Evolutionary conservation across 2,888 invertebrate genomes (phyloP), one percentile per base, ranked within the genome.

Genomic region (Bimastos eiseni): DNA sequence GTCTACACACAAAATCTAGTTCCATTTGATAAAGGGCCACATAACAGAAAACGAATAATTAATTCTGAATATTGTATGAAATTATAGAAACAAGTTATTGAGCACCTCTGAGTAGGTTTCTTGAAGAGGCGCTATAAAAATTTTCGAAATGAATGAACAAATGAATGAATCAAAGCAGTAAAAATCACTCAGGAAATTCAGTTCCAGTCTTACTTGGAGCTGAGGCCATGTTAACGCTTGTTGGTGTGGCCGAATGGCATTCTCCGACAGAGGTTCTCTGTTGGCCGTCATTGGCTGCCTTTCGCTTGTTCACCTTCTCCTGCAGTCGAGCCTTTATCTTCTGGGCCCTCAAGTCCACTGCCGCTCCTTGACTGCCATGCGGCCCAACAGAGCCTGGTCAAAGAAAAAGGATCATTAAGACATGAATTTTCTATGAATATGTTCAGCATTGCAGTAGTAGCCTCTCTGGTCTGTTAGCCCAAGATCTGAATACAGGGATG

Each of bases 281-380:
- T 21, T 86, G 86, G n/a, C 86, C 34, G 86, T 86, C 86, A 6
- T 19, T 36, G 86, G 86, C 36, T 41, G n/a, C 33, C n/a, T 70
- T 89, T 33, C 88, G 36, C 83, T 90, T 84, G 38, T 89, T 88
- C 38, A 90, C 36, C 55, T 91, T 91, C 37, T 90, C 90, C 88
- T 90, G 91, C 36, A 91, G 91, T 49, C 91, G 89, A 33, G 89
- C 89, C 83, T 91, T 92, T 90, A 90, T 90, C 55, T 91, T 90
- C 91, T 88, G 84, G 37, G 91, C 88, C 33, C 92, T 90, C 44
- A 91, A 91, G 89, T 92, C 92, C 19, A 90, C 55, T 88, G 91
- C 90, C 2, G 83, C 33, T 38, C 49, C 44, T 55, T 90, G 90
- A 89, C 88, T 84, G 84, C 83, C 88, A 34, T 86, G 90, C 37